These are phyloP conservation scores for Heteromurus nitidus DNA, from an alignment of 2,888 invertebrate species.

Conservation along the genomic window DNA sequence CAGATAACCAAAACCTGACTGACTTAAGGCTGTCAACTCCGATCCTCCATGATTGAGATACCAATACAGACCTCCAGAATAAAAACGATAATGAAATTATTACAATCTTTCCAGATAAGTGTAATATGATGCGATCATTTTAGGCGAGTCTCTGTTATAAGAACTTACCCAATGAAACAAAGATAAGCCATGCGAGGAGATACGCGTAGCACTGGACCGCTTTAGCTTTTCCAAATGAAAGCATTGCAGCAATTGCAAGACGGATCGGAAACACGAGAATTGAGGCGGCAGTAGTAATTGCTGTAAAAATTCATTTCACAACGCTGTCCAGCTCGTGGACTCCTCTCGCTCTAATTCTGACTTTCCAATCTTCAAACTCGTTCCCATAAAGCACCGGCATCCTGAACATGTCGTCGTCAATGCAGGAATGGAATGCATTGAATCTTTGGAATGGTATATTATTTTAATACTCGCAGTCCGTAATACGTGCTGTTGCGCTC, in stretches of 20 bases:
- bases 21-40: slow-evolving; percentile 52
- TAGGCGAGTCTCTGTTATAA: too few relatives aligned
- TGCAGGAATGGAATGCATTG: neutral
- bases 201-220: slow-evolving; percentile 71
- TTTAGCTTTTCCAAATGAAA: slow-evolving; percentile 66
- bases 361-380: too few relatives aligned
- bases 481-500: neutral
- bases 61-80: slow-evolving; percentile 71
- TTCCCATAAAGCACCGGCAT: too few relatives aligned
- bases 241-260: slow-evolving; percentile 64
- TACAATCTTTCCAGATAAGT: neutral
- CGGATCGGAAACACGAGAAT: slow-evolving; percentile 43
- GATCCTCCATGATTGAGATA: slow-evolving; percentile 67
- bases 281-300: slow-evolving; percentile 21
- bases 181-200: slow-evolving; percentile 72
- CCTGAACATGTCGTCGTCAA: too few relatives aligned
- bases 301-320: slow-evolving; percentile 59
- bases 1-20: slow-evolving; percentile 58
- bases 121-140: too few relatives aligned
- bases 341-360: too few relatives aligned
- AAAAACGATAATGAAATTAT: too few relatives aligned
- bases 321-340: too few relatives aligned
- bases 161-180: slow-evolving; percentile 70
- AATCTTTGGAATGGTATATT: neutral
- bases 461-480: neutral